Base-by-base conservation (phyloP, 2,888 invertebrate genomes). In the Palloptera scutellata region DNA sequence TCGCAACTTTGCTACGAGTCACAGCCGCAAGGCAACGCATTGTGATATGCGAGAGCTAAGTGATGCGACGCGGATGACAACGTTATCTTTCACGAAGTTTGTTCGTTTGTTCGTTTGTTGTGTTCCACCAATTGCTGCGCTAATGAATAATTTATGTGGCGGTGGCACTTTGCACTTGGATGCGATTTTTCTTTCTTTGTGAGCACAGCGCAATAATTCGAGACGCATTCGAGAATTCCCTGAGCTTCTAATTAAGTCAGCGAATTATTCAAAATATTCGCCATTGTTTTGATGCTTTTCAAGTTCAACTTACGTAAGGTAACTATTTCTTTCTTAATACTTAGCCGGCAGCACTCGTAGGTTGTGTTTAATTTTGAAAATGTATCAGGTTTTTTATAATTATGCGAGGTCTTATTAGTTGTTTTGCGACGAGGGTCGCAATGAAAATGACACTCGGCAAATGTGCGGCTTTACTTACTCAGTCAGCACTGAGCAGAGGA, bases 181-280 rank as follows among this genome's bases (percentile, higher is more conserved):
- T 58, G 12, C 54, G 30, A 10, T 11, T 48, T 52, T 51, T 12
- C 13, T 51, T 53, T 15, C 41, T 19, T n/a, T 45, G 17, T 20
- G 17, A 9, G 11, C 15, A n/a, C 55, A 11, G n/a, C n/a, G 19
- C 48, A 17, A 45, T 19, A 15, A 11, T 5, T 30, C 48, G 48
- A 48, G 13, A 13, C 58, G 61, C 45, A 41, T 20, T 53, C 54
- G 60, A 48, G 62, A 68, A 68, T 70, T 66, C 67, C 57, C 72
- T 19, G 58, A 43, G 68, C 74, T 77, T 79, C 79, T 78, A 76
- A 80, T 80, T 81, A 79, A 80, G 74, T 78, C 74, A 76, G 78
- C 71, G 81, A 81, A 80, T 79, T 80, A 79, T 78, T 80, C 78
- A 78, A 80, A 79, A 79, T 72, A 74, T 76, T 77, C 76, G 75